A percentile compares a stretch with the other conserved stretches of the same genome.
Evolutionary conservation across 2,888 invertebrate species (phyloP).

Genomic region (Pandemis corylana): DNA sequence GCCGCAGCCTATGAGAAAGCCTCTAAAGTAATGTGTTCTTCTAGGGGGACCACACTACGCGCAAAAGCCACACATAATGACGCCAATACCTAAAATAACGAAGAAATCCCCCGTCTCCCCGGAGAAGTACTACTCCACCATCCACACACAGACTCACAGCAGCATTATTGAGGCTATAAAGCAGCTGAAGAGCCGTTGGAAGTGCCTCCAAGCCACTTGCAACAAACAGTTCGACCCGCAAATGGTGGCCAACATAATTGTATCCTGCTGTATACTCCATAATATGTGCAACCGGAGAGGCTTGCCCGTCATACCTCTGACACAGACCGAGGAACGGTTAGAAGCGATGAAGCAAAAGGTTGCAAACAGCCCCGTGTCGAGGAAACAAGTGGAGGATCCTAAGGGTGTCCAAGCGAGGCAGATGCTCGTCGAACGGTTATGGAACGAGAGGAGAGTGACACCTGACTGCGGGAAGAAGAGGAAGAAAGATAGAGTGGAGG

Average conservation of each 20-base stretch:
- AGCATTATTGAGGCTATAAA: conserved; percentile 69
- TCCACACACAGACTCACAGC: conserved; percentile 65
- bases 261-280: conserved; percentile 72
- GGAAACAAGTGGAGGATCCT: conserved; percentile 65
- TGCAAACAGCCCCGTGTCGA: conserved; percentile 70
- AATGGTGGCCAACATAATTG: conserved; percentile 68
- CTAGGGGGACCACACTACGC: conserved; percentile 73
- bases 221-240: conserved; percentile 75
- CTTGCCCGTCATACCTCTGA: conserved; percentile 64
- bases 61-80: conserved; percentile 73
- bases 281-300: conserved; percentile 69
- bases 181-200: conserved; percentile 76
- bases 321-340: conserved; percentile 70
- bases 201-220: conserved; percentile 74
- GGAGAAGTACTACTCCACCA: conserved; percentile 71
- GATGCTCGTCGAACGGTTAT: conserved; percentile 64
- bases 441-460: conserved; percentile 67
- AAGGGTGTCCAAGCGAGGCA: conserved; percentile 61
- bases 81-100: conserved; percentile 74
- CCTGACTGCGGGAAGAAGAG: conserved; percentile 66
- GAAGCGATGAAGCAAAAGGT: conserved; percentile 79
- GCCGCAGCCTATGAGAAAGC: too few relatives aligned
- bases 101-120: conserved; percentile 77
- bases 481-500: conserved; percentile 67
- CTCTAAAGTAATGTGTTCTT: conserved; percentile 26